Percentiles rank a stretch among this genome's conserved stretches.
Conservation (phyloP, 2,797 vertebrate genomes). For the Rhincodon typus region DNA sequence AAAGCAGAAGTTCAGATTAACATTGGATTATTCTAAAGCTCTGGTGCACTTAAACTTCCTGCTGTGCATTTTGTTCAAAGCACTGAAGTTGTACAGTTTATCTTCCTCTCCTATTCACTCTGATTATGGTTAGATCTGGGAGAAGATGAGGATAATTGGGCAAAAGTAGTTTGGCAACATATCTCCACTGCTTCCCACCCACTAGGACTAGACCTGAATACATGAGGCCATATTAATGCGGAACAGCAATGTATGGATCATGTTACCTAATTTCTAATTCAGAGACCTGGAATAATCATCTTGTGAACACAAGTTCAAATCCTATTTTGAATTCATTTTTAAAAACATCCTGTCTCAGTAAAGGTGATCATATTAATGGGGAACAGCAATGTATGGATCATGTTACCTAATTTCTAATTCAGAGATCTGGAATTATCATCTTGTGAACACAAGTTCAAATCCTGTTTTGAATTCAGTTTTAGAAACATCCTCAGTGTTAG, state of each 20-base stretch:
- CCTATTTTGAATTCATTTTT: background rate
- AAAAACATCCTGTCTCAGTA: background rate
- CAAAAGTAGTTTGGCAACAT: background rate
- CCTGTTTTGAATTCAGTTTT: background rate
- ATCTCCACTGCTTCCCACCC: background rate
- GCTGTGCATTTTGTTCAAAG: background rate
- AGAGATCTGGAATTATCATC: background rate
- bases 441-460: background rate
- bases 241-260: background rate
- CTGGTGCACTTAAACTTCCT: background rate
- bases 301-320: background rate
- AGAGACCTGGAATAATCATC: background rate
- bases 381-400: background rate
- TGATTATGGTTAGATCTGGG: background rate
- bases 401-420: background rate
- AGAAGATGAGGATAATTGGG: background rate
- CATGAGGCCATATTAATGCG: background rate
- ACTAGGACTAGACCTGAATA: background rate
- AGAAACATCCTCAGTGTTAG: too few species aligned
- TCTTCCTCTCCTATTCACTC: background rate
- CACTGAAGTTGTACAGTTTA: background rate
- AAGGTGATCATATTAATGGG: background rate
- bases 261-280: background rate
- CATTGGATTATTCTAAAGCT: too few species aligned
- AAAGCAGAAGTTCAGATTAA: background rate